Base-by-base conservation (phyloP, 2,797 vertebrate genomes). In the Squalus acanthias region DNA sequence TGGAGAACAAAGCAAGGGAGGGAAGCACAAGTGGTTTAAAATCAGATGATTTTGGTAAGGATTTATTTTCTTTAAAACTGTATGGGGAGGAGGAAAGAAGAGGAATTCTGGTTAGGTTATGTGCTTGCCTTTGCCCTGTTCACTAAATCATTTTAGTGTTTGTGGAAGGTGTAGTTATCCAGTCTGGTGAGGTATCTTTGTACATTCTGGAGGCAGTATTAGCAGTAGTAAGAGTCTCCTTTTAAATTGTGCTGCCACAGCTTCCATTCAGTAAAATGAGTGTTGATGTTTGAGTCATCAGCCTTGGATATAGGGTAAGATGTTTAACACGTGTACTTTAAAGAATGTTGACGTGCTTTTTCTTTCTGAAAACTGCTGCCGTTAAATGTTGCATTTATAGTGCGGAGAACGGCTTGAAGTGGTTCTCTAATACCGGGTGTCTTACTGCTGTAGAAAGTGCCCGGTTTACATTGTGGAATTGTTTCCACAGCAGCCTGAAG, bases 1-100 rank as follows among this genome's bases (percentile, higher is more conserved):
- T 93, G 50, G 70, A 95, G 94, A 95, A 76, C 70, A 95, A 95
- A 95, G 94, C 70, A 33, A 76, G 69, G 50, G 94, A 74, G 46
- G 70, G 50, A 50, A 74, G 50, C 50, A 13, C 67, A 33, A 76
- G 94, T 95, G 53, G 22, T 53, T 95, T 95, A 22, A 95, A 95
- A 95, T 70, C 67, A 1, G 67, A 95, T 95, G 93, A 50, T 69
- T 95, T 57, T 74, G 94, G 94, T 95, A 95, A 95, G 94, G 15
- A 76, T 95, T 74, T 72, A 17, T 72, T 95, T 50, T 29, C 22
- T 91, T 33, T 53, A n/a, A 60, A 15, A 76, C 29, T 63, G 26
- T 65, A 12, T 65, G 60, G 26, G 13, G 60, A 39, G 13, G 26
- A 29, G 33, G 89, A 22, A 46, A 29, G 87, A 33, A 33, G 50